A percentile compares a stretch with the other conserved stretches of the same genome.
phyloP scores from a whole-genome alignment of 2,888 invertebrate species.

The Mythimna loreyi region DNA sequence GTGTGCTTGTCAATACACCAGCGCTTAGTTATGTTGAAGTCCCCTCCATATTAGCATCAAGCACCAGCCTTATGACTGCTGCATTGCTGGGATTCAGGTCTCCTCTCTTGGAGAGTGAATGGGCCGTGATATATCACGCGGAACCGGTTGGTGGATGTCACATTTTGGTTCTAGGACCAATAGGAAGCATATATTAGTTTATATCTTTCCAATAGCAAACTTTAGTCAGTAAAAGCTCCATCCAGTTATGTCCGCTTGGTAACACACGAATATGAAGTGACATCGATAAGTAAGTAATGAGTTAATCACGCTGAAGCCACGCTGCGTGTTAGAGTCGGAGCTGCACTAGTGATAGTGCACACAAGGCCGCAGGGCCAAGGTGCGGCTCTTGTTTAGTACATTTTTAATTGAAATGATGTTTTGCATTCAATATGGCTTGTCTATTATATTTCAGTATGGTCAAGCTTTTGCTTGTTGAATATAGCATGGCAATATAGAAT shows the following conservation, averaged over 20 bases:
- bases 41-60: too few relatives aligned
- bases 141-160: too few relatives aligned
- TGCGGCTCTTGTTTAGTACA: constrained; percentile 4
- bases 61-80: too few relatives aligned
- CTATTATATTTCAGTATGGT: background rate
- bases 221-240: background rate
- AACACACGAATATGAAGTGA: background rate
- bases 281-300: background rate
- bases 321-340: background rate
- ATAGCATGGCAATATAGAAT: too few relatives aligned
- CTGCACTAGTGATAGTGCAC: constrained; percentile 8
- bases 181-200: too few relatives aligned
- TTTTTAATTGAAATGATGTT: background rate
- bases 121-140: too few relatives aligned
- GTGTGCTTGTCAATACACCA: too few relatives aligned
- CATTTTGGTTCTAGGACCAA: too few relatives aligned
- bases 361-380: constrained; percentile 6
- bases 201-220: too few relatives aligned
- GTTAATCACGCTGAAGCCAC: constrained; percentile 10
- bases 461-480: background rate
- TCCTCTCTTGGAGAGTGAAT: too few relatives aligned
- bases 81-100: too few relatives aligned
- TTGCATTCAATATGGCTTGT: background rate
- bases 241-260: background rate
- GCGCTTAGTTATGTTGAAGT: too few relatives aligned